Base-by-base conservation (phyloP, 2,888 invertebrate genomes). In the Plemyria rubiginata region DNA sequence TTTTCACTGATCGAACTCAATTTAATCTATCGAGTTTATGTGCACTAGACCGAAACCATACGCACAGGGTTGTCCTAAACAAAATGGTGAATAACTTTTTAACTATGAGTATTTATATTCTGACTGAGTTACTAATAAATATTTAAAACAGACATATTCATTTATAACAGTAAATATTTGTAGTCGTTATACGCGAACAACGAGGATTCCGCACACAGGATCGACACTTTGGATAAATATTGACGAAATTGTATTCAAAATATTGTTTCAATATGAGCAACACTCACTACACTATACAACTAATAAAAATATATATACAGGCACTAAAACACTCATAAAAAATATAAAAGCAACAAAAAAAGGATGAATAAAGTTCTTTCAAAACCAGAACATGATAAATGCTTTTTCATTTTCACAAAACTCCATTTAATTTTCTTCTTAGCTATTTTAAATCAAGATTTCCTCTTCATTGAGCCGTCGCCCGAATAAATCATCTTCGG, bases 381-480 rank as follows among this genome's bases (percentile, higher is more conserved):
- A 16, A 41, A 16, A 46, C 8, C 52, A 6, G 46, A 50, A 16
- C 29, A 46, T 40, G 45, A 54, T 54, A 11, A 41, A 40, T 9
- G 48, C 12, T 52, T 15, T 22, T 29, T 56, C 56, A 32, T 16
- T 38, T 51, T 41, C 48, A 50, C n/a, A 61, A 54, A 57, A 51
- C 52, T 48, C 60, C 41, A 49, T 60, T n/a, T n/a, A n/a, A n/a
- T n/a, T n/a, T 54, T 46, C 46, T 29, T 16, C 11, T 16, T 2
- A 38, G 60, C 49, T 61, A 61, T 65, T 62, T 62, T 46, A 67
- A 63, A 65, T 65, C 65, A 15, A 66, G 45, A 59, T 61, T 59
- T 63, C 60, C 58, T 38, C 52, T 62, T 59, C 68, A 67, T 69
- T 67, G 59, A 61, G 60, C 59, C 45, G 38, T 52, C 52, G 51